Base-by-base conservation (phyloP, 2,113 vertebrate genomes). In the Argyrosomus japonicus region DNA sequence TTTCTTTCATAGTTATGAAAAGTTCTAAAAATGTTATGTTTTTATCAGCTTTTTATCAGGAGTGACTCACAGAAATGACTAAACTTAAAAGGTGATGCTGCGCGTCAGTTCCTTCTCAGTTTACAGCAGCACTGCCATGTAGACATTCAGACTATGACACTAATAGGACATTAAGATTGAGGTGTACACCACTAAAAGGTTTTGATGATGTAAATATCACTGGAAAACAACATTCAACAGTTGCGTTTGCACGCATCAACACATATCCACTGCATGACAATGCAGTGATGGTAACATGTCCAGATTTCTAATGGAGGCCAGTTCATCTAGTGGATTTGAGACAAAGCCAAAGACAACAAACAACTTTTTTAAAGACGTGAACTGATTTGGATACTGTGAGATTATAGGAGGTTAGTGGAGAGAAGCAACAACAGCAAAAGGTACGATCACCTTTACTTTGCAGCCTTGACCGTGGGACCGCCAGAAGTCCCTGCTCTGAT, bases 21-120 rank as follows among this genome's bases (percentile, higher is more conserved):
- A 73, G 56, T 62, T 75, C 7, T 21, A 53, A 53, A 71, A 53
- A 29, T 29, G 6, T 14, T 68, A 2, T 72, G 64, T 72, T 72
- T 79, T 13, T 27, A 58, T 63, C 14, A 51, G 36, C 67, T 71
- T 56, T 40, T 40, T 40, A 9, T 40, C 36, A 60, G 6, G 17
- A 76, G 1, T 79, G 74, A 82, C 56, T 77, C 77, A 83, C 68
- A 73, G 53, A 79, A 84, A 79, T 90, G 70, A 82, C 70, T 82
- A 64, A 82, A 73, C 32, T 73, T 32, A n/a, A 77, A 76, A 57
- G 29, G 50, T 73, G 77, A 76, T 74, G 50, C 79, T 60, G 19
- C 25, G 57, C 12, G 48, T 78, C 82, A 79, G 70, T 56, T 64
- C 56, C 21, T 47, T 79, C 69, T 78, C 43, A 54, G 17, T 17